Conservation (phyloP, 2,888 invertebrate species). For the Hyles lineata region DNA sequence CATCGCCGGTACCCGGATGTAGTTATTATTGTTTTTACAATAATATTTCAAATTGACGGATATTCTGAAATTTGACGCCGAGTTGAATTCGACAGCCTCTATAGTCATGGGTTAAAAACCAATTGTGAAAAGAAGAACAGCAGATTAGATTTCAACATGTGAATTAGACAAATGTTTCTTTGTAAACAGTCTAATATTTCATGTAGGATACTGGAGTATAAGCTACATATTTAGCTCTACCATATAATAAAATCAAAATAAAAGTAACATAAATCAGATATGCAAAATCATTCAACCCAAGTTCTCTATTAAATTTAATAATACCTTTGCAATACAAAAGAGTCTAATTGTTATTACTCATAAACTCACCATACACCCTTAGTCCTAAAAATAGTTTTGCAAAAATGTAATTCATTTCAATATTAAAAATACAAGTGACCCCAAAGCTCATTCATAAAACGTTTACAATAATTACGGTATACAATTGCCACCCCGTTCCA, state of each 20-base stretch:
- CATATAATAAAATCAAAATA: too few species aligned
- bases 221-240: too few species aligned
- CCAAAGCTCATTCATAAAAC: constrained; percentile 7
- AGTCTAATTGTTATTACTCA: not conserved
- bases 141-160: too few species aligned
- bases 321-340: too few species aligned
- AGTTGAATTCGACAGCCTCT: not conserved
- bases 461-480: not conserved
- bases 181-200: too few species aligned
- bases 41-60: not conserved
- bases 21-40: constrained; percentile 7
- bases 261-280: too few species aligned
- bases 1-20: constrained; percentile 43
- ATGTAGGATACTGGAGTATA: too few species aligned
- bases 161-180: too few species aligned
- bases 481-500: not conserved
- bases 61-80: not conserved
- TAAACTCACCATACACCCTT: not conserved
- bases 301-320: too few species aligned
- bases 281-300: too few species aligned
- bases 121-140: too few species aligned
- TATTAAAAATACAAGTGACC: not conserved
- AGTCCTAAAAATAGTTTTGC: not conserved
- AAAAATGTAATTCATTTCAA: not conserved
- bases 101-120: not conserved